Evolutionary conservation across 2,888 invertebrate species (phyloP).

Genomic region (Keiferia lycopersicella): DNA sequence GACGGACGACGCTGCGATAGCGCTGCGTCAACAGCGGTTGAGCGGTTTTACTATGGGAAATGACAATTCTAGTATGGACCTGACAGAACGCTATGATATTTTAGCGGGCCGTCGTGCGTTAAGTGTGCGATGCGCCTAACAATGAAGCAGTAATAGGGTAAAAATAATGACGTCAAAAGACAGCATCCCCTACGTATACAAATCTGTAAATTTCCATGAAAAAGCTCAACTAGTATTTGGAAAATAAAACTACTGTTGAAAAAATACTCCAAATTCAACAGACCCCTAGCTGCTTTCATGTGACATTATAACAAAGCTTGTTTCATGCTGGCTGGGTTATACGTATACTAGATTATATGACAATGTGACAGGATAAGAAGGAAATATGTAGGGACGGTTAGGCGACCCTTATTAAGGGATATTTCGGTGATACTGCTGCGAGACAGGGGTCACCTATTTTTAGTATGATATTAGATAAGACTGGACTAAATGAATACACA

Average conservation of each 20-base stretch:
- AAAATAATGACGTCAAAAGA: conserved; percentile 24
- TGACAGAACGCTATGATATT: no score
- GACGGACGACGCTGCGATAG: no score
- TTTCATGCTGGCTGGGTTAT: conserved; percentile 32
- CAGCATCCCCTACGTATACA: conserved; percentile 28
- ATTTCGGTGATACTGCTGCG: conserved; percentile 39
- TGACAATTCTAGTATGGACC: no score
- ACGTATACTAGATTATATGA: conserved; percentile 33
- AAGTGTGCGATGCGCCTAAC: no score
- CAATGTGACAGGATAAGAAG: conserved; percentile 46
- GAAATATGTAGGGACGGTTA: conserved; percentile 48
- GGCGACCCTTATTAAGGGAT: conserved; percentile 45
- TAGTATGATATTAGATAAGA: conserved; percentile 8
- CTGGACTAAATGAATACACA: background rate
- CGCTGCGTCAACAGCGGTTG: no score
- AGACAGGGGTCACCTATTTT: conserved; percentile 35
- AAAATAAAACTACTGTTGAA: conserved; percentile 39
- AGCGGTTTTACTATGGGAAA: no score
- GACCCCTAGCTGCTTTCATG: conserved; percentile 28
- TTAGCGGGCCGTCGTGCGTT: no score
- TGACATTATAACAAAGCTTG: conserved; percentile 29
- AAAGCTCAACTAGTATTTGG: conserved; percentile 38
- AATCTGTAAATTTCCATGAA: conserved; percentile 40
- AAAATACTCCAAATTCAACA: conserved; percentile 32
- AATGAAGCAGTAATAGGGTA: background rate